Evolutionary conservation across 2,113 vertebrate species (phyloP), one percentile per base, ranked within the genome.

Genomic region (Picathartes gymnocephalus): DNA sequence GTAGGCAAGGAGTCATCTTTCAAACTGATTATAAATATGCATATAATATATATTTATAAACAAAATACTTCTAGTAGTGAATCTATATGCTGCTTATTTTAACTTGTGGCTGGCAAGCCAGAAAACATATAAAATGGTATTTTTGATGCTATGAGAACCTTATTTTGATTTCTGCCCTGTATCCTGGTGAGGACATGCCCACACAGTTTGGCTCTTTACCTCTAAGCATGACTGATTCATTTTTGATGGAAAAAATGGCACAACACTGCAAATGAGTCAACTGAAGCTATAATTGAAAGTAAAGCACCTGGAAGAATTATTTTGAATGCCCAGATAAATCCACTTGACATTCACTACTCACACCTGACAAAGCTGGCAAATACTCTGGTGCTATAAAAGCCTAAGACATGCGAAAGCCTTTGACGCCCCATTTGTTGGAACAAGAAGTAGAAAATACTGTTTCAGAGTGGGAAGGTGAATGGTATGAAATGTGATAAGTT

Each of bases 111-210:
- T 94, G 42, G 25, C 31, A 76, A 61, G 31, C 28, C 16, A 90
- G 19, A 87, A 95, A 93, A 89, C 21, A 78, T 58, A 27, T 35
- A 68, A 93, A 79, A 88, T 60, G 8, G n/a, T 44, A 87, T 68
- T 96, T 93, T 79, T 74, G 48, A 91, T 84, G 61, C 72, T 86
- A 39, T 91, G 66, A 93, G 77, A 85, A 95, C 28, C 37, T 95
- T 92, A 92, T 91, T 95, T 96, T 94, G 13, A 40, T 90, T 96
- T 94, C 56, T 94, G 44, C 65, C 70, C 81, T 81, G 22, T 83
- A 61, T 92, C 68, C 60, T 92, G 57, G 57, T 76, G 37, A 90
- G 94, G 85, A 93, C 35, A 62, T 31, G 80, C 72, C 88, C 39
- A 96, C 79, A 30, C 69, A 89, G 51, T 70, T 89, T 96, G 91